Percentiles rank a stretch among this genome's conserved stretches.
Conservation (phyloP, 2,113 vertebrate genomes). For the Cygnus buccinator region DNA sequence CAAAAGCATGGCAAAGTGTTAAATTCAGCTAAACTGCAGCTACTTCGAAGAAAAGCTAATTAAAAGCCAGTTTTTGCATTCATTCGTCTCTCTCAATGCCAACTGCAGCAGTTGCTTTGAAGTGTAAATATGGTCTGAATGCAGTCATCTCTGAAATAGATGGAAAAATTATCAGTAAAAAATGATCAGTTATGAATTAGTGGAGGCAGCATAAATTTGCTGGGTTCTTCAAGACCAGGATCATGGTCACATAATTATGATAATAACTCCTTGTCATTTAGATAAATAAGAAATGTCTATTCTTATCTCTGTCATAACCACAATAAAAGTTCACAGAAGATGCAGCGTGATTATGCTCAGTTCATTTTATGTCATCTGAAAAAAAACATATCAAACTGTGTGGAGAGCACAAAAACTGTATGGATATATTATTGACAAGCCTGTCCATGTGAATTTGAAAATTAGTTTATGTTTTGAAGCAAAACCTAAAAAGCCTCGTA, state of each 20-base stretch:
- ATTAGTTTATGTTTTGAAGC: neutral
- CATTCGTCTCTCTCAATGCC: constrained; percentile 15
- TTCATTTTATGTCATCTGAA: neutral
- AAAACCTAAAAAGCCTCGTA: neutral
- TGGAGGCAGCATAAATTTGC: constrained; percentile 1
- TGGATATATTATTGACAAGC: neutral
- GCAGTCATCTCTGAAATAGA: constrained; percentile 1
- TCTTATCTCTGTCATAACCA: neutral
- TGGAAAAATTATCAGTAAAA: constrained; percentile 30
- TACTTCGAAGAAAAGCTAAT: constrained; percentile 16
- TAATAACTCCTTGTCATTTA: constrained; percentile 3
- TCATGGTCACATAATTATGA: constrained; percentile 2
- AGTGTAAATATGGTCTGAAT: constrained; percentile 34
- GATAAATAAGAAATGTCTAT: neutral
- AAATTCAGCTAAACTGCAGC: constrained; percentile 10
- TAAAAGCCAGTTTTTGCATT: constrained; percentile 34
- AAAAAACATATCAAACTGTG: neutral
- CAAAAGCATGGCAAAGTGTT: constrained; percentile 3
- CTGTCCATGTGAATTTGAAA: neutral
- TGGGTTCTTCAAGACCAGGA: neutral
- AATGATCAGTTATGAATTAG: constrained; percentile 17
- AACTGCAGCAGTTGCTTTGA: constrained; percentile 34
- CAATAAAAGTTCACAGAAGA: neutral
- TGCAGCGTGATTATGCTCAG: neutral
- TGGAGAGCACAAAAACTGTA: neutral